These are phyloP conservation scores for Anolis apletophallus DNA, from an alignment of 2,797 vertebrate genomes.

Conservation along the genomic window DNA sequence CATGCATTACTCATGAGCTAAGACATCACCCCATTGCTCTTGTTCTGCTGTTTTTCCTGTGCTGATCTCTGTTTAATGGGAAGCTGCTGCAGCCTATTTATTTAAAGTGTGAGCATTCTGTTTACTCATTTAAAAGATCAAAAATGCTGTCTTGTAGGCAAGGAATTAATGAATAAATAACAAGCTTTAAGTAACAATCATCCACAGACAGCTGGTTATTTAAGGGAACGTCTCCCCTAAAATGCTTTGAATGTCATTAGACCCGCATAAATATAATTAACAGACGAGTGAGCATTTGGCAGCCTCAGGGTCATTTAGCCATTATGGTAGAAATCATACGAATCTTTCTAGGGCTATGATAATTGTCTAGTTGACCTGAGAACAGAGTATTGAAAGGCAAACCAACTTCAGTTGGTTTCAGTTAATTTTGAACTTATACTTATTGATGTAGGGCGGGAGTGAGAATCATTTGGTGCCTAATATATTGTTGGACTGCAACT, in stretches of 20 bases:
- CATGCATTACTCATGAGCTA: not conserved
- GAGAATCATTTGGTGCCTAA: not conserved
- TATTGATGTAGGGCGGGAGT: too few relatives aligned
- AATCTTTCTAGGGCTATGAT: not conserved
- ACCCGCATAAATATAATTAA: constrained; percentile 5
- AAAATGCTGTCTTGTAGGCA: not conserved
- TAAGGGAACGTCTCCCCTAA: not conserved
- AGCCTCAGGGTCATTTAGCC: not conserved
- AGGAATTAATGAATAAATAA: not conserved
- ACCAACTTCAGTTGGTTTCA: too few relatives aligned
- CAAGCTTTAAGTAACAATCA: constrained; percentile 6
- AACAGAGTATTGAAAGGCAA: not conserved
- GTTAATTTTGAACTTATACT: not conserved
- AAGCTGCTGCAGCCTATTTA: constrained; percentile 7
- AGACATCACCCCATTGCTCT: not conserved
- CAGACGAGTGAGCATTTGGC: not conserved
- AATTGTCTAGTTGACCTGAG: not conserved
- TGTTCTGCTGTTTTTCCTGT: not conserved
- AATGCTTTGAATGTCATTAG: constrained; percentile 3
- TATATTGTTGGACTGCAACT: too few relatives aligned
- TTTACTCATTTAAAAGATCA: constrained; percentile 17
- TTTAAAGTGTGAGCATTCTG: constrained; percentile 13
- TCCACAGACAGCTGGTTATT: constrained; percentile 12
- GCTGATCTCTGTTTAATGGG: constrained; percentile 20
- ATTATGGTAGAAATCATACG: constrained; percentile 3